Base-by-base conservation (phyloP, 2,113 vertebrate genomes). In the Protobothrops mucrosquamatus region DNA sequence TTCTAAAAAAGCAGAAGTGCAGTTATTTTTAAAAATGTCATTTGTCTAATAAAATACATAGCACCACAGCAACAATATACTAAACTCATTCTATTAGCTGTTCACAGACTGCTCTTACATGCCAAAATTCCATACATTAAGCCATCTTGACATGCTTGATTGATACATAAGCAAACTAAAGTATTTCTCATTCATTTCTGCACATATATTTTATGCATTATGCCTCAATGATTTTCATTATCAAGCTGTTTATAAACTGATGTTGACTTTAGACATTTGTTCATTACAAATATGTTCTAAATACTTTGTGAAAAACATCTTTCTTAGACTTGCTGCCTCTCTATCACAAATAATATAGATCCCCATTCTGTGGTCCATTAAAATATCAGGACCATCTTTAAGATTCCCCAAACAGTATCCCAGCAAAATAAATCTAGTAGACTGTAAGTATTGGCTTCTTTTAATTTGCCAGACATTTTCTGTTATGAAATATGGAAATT, bases 11-110 rank as follows among this genome's bases (percentile, higher is more conserved):
- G 43, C 14, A 43, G 26, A 87, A 87, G 34, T 26, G 24, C 7
- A 5, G 39, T 3, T 91, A 43, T 56, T 46, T 95, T 94, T 74
- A 46, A 46, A 64, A 91, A 87, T 87, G 92, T 9, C 59, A 85
- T 64, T 93, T 92, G 87, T 93, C 0, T 61, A 26, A 56, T 87
- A 0, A 0, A 85, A 46, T 95, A 91, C 87, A 46, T 92, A 81
- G 74, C 92, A 61, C 90, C 55, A 90, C 26, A 69, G 57, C 52
- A 55, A 56, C 18, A 34, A 54, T 87, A 52, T 51, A n/a, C 34
- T 87, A 87, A 87, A 56, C n/a, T 8, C 5, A 0, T n/a, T 55
- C 9, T 88, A n/a, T 34, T 88, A 55, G 39, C 3, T 55, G 20
- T 55, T 34, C 52, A 56, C 29, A 55, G 10, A 81, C 7, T 81